phyloP scores from a whole-genome alignment of 2,113 vertebrate species.

The Xyrauchen texanus region DNA sequence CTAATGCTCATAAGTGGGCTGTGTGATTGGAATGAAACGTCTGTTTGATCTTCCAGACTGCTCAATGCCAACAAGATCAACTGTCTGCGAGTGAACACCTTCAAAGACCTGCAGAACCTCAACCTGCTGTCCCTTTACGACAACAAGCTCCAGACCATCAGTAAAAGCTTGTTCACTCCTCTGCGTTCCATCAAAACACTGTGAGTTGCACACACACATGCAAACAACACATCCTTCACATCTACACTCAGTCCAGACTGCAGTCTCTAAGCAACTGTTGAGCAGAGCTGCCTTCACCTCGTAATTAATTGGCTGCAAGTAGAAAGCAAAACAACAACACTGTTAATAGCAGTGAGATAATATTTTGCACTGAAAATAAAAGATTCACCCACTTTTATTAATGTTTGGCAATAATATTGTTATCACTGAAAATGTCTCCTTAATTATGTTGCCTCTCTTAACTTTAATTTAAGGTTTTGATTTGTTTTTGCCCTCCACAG shows the following conservation, averaged over 20 bases:
- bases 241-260: constrained; percentile 14
- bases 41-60: constrained; percentile 77
- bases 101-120: constrained; percentile 97
- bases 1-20: no score
- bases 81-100: constrained; percentile 95
- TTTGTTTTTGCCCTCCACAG: constrained; percentile 65
- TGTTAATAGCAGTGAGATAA: constrained; percentile 34
- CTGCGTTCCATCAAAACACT: constrained; percentile 96
- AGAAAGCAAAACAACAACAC: constrained; percentile 13
- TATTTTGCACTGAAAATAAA: background rate
- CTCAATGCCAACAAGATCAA: constrained; percentile 99
- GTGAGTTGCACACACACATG: constrained; percentile 75
- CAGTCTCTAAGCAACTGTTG: constrained; percentile 48
- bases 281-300: constrained; percentile 5
- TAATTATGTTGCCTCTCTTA: constrained; percentile 12
- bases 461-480: constrained; percentile 10
- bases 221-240: constrained; percentile 28
- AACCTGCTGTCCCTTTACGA: constrained; percentile 96
- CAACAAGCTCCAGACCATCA: constrained; percentile 98
- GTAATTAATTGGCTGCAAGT: constrained; percentile 34
- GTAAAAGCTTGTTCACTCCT: constrained; percentile 92
- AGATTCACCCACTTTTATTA: background rate
- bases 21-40: constrained; percentile 36
- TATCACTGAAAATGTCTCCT: constrained; percentile 12
- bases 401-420: constrained; percentile 1